Conservation (phyloP, 2,113 vertebrate genomes). For the Synodontis membranacea region DNA sequence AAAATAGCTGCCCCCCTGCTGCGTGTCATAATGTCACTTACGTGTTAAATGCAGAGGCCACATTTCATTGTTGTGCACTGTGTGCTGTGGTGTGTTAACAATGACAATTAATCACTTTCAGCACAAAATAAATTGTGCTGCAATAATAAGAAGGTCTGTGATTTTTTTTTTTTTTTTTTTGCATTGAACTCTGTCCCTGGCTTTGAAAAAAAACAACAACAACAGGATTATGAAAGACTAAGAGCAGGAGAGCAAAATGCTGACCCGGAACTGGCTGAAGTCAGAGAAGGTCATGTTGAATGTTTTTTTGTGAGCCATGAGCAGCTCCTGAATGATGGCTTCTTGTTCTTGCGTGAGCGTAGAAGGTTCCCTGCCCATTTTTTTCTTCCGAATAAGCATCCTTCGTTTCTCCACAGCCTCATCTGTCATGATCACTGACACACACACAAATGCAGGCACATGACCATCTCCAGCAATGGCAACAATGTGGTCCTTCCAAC, state of each 20-base stretch:
- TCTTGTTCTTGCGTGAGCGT: constrained; percentile 66
- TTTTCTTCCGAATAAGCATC: constrained; percentile 67
- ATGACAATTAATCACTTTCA: no score
- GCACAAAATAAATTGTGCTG: not conserved
- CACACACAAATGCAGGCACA: not conserved
- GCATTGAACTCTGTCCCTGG: not conserved
- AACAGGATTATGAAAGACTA: not conserved
- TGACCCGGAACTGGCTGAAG: constrained; percentile 72
- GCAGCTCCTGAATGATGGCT: constrained; percentile 64
- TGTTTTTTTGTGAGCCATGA: constrained; percentile 66
- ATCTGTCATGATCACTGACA: constrained; percentile 75
- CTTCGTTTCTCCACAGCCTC: constrained; percentile 70
- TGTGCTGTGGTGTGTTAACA: no score
- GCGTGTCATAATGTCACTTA: no score
- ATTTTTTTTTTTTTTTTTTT: not conserved
- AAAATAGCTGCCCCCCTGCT: no score
- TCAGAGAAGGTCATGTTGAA: constrained; percentile 69
- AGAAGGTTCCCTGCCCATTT: constrained; percentile 35
- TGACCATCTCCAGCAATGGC: not conserved
- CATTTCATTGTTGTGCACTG: no score
- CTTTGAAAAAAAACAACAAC: not conserved
- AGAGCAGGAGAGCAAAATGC: not conserved
- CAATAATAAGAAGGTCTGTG: not conserved
- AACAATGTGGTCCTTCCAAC: not conserved
- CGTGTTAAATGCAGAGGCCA: no score